phyloP scores from a whole-genome alignment of 2,113 vertebrate genomes.

The Cyanocitta stelleri region DNA sequence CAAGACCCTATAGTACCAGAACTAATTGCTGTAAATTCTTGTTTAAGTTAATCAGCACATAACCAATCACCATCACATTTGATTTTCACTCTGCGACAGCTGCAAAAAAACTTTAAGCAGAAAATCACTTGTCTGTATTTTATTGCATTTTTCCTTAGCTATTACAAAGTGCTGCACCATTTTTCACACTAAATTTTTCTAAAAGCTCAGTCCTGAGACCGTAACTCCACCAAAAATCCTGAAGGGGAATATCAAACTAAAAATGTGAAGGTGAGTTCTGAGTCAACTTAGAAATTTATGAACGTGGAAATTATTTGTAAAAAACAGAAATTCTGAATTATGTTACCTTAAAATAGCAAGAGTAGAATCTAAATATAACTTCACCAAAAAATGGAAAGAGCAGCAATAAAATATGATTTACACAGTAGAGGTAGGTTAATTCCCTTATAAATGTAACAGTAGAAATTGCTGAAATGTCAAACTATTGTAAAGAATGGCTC shows the following conservation, averaged over 20 bases:
- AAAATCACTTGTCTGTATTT: not conserved
- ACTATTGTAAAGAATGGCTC: not conserved
- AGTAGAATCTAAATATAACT: not conserved
- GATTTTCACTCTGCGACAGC: not conserved
- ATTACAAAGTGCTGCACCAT: not conserved
- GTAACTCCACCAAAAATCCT: not conserved
- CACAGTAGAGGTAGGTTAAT: not conserved
- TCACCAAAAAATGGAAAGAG: not conserved
- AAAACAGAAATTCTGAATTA: not conserved
- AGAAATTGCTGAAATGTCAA: not conserved
- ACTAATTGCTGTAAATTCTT: slow-evolving; percentile 29
- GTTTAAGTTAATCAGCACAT: not conserved
- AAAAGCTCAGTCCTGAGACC: not conserved
- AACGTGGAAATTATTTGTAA: not conserved
- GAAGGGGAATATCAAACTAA: not conserved
- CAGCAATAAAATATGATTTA: not conserved
- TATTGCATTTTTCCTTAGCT: not conserved
- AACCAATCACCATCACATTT: not conserved
- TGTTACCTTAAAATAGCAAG: not conserved
- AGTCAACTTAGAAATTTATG: not conserved
- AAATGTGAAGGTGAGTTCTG: not conserved
- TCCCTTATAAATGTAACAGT: not conserved
- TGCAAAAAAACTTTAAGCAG: not conserved
- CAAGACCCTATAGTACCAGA: not conserved
- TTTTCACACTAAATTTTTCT: not conserved